Base-by-base conservation (phyloP, 1,140 invertebrate genomes). In the Bemisia tabaci region DNA sequence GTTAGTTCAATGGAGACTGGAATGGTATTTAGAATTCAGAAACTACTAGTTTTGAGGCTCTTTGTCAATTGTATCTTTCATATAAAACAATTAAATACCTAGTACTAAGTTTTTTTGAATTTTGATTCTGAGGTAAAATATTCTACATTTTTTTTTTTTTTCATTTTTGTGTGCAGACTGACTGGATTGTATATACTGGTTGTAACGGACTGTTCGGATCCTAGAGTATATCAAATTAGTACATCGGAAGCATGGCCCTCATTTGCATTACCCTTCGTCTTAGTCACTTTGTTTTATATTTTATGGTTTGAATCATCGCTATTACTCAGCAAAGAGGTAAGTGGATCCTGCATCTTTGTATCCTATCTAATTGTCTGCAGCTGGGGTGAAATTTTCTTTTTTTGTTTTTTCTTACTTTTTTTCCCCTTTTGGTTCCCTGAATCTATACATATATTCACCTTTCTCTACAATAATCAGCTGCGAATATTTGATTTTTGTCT, bases 251-350 rank as follows among this genome's bases (percentile, higher is more conserved):
- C 85, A 63, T 90, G 90, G 87, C 82, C 84, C 48, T 81, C 82
- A 25, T 92, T 87, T 74, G 80, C 87, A 59, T 87, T 90, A 75
- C 87, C 88, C 0, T 79, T 90, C 61, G 79, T 88, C 17, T 75
- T 97, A 63, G 82, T 91, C 26, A 82, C 86, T 73, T 82, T 89
- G 0, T 91, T 89, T 73, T 90, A 85, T 71, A 78, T 88, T 23
- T 75, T 90, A 65, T 86, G 84, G 1, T 76, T 89, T 70, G 87
- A 89, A 74, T 84, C 87, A 0, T 82, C 83, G 70, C 83, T 85
- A 74, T 77, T 90, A 2, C 80, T 86, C 23, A 85, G 83, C 71
- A 83, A 85, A 60, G 82, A 85, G 82, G 89, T 89, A 81, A 79
- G 79, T 77, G 75, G 59, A 63, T 60, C 26, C 1, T 22, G 22